Evolutionary conservation across 1,140 invertebrate genomes (phyloP), one percentile per base, ranked within the genome.

Genomic region (Sarcophaga peregrina): DNA sequence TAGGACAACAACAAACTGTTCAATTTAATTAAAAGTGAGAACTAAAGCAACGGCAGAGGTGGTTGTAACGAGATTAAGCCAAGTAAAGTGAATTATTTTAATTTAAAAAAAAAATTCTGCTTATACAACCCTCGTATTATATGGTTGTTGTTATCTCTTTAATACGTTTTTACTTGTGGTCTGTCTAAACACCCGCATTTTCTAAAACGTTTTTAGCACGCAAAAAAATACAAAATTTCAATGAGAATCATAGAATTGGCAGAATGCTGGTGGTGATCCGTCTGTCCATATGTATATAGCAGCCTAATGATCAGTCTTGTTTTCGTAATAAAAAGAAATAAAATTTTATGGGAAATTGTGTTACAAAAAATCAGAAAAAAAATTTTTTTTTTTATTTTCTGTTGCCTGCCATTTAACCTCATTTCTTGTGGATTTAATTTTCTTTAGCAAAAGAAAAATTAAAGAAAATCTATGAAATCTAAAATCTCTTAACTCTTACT

Each of bases 161-260:
- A 68, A 68, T 17, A 20, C 20, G n/a, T 37, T 2, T 37, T 68
- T 25, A 68, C 17, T 68, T 68, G 20, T 68, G 62, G 25, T 37
- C 17, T 20, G 25, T 37, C 17, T 20, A 68, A 68, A 68, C 62
- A 68, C 62, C 62, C 62, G 62, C 62, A 68, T 20, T 68, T 68
- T 68, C n/a, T 68, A 68, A 20, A 68, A 37, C 25, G 25, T 68
- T 68, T 68, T 25, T 68, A 68, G 62, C 17, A 68, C 62, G 17
- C 9, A 25, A 25, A 20, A n/a, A 11, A 11, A 62, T n/a, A n/a
- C n/a, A n/a, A n/a, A 62, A 68, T 2, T 8, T 15, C 17, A 20
- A 68, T 20, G 20, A 68, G 10, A 20, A 25, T 68, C 17, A 68
- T 20, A 25, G 20, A 68, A 68, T 68, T 68, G 62, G 62, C 62